A percentile compares a stretch with the other conserved stretches of the same genome.
phyloP scores from a whole-genome alignment of 1,140 invertebrate genomes.

The Drosophila nannoptera region DNA sequence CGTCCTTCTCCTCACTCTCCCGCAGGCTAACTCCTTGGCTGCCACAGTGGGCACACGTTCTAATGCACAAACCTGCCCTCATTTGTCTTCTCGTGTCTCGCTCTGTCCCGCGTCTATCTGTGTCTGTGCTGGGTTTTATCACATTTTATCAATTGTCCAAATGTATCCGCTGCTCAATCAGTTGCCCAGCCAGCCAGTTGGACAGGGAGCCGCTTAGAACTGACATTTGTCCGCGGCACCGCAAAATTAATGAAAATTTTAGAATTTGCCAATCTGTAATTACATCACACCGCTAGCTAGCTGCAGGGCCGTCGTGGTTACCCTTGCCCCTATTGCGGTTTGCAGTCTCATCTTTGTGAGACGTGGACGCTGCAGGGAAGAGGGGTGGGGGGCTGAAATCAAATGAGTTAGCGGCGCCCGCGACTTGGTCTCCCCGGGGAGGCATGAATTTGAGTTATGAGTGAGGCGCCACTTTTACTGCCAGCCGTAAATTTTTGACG shows the following conservation, averaged over 20 bases:
- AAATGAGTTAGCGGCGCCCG: conserved; percentile 62
- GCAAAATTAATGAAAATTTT: conserved; percentile 78
- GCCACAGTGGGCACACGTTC: conserved; percentile 43
- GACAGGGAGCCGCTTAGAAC: conserved; percentile 1
- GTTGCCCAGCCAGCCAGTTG: conserved; percentile 25
- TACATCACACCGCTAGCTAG: conserved; percentile 55
- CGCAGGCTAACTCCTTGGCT: not conserved
- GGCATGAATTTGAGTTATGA: conserved; percentile 77
- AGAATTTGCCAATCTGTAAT: conserved; percentile 77
- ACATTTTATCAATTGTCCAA: conserved; percentile 77
- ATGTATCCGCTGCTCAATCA: conserved; percentile 71
- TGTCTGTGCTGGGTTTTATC: conserved; percentile 47
- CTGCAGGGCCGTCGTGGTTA: not conserved
- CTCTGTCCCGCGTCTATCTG: not conserved
- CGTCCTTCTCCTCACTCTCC: not conserved
- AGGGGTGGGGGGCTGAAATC: conserved; percentile 45
- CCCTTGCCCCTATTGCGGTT: conserved; percentile 11
- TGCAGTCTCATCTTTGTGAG: conserved; percentile 67
- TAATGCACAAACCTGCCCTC: conserved; percentile 68
- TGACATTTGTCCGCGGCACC: conserved; percentile 51
- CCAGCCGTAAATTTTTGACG: conserved; percentile 70
- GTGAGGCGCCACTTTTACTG: conserved; percentile 70
- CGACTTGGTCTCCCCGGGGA: conserved; percentile 52
- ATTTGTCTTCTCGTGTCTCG: conserved; percentile 62
- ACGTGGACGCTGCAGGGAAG: not conserved